A percentile compares a stretch with the other conserved stretches of the same genome.
Conservation (phyloP, 2,797 vertebrate species). For the Chaetophractus vellerosus region DNA sequence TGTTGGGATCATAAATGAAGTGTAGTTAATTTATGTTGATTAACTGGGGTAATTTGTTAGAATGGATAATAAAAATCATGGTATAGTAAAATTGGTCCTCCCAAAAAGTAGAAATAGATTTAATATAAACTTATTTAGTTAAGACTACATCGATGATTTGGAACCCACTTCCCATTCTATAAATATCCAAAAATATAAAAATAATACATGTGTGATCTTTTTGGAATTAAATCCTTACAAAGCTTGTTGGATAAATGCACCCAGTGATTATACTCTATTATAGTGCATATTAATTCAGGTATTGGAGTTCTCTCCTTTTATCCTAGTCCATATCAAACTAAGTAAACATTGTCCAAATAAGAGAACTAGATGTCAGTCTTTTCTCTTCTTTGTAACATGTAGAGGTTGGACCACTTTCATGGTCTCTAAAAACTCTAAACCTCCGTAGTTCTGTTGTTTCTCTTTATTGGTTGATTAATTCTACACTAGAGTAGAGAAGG, state of each 20-base stretch:
- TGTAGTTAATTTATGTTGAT: conserved; percentile 26
- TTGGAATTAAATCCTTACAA: conserved; percentile 12
- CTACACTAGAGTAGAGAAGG: neutral
- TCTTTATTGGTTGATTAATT: conserved; percentile 31
- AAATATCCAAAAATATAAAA: conserved; percentile 30
- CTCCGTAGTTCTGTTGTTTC: conserved; percentile 9
- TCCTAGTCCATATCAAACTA: neutral
- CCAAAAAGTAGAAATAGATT: conserved; percentile 17
- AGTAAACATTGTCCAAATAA: conserved; percentile 32
- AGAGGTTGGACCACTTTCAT: neutral
- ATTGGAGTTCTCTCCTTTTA: conserved; percentile 40
- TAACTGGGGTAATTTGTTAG: neutral
- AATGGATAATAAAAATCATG: conserved; percentile 40
- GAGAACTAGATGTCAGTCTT: conserved; percentile 46
- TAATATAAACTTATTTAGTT: conserved; percentile 47
- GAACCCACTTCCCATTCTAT: neutral
- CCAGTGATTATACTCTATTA: conserved; percentile 2
- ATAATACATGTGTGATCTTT: conserved; percentile 18
- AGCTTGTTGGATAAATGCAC: conserved; percentile 25
- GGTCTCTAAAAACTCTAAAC: conserved; percentile 40
- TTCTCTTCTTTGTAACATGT: conserved; percentile 51
- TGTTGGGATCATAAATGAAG: conserved; percentile 35
- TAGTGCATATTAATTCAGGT: conserved; percentile 51
- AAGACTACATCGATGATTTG: conserved; percentile 27
- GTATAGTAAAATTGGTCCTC: conserved; percentile 33